Evolutionary conservation across 2,888 invertebrate species (phyloP).

Genomic region (Eupsilia transversa): DNA sequence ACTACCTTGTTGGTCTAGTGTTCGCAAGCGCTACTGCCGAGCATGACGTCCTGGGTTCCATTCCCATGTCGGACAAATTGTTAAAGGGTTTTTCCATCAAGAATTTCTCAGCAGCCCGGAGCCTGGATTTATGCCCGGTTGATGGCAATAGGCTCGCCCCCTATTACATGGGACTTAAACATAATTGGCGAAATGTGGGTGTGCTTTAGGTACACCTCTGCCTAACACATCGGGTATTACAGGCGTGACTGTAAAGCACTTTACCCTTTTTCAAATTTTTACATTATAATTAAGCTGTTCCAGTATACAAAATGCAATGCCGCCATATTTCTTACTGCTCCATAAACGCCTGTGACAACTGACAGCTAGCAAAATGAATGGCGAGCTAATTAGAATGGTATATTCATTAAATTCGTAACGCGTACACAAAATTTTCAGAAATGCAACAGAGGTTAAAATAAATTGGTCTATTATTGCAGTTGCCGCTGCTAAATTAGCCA

Average conservation of each 20-base stretch:
- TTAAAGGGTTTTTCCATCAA: background rate
- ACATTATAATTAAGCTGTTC: conserved; percentile 28
- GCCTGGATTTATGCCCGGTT: background rate
- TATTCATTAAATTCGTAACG: conserved; percentile 53
- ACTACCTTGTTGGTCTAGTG: background rate
- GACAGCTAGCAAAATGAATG: conserved; percentile 34
- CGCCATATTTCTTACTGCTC: conserved; percentile 30
- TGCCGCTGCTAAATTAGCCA: conserved; percentile 67
- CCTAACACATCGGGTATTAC: too few relatives aligned
- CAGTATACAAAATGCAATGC: conserved; percentile 12
- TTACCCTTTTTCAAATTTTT: conserved; percentile 11
- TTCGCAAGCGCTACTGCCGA: background rate
- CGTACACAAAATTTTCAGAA: conserved; percentile 49
- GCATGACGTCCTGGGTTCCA: background rate
- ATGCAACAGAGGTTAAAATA: conserved; percentile 65
- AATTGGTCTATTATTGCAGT: conserved; percentile 68
- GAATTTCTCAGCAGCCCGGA: background rate
- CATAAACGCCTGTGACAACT: conserved; percentile 37
- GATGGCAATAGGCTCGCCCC: background rate
- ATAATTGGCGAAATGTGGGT: background rate
- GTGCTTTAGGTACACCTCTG: too few relatives aligned
- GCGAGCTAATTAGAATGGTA: conserved; percentile 58
- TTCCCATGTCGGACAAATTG: too few relatives aligned
- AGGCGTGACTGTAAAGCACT: background rate
- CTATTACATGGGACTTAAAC: background rate